These are phyloP conservation scores for Sorex fumeus DNA, from an alignment of 2,113 vertebrate genomes.

Conservation along the genomic window DNA sequence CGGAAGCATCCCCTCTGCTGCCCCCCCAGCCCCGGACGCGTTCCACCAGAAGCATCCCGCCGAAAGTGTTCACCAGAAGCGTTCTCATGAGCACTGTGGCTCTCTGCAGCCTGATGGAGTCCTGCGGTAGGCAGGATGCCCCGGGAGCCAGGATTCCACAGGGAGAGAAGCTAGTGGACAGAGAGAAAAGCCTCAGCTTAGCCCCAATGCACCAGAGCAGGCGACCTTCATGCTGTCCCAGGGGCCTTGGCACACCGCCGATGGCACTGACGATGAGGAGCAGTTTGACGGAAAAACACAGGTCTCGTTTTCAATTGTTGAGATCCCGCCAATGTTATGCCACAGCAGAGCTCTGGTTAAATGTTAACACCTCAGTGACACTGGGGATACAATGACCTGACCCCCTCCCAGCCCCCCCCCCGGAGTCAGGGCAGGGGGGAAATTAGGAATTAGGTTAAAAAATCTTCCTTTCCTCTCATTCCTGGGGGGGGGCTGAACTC, in stretches of 20 bases:
- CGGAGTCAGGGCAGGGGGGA: neutral
- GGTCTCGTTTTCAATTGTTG: neutral
- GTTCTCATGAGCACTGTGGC: too few relatives aligned
- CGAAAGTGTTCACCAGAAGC: too few relatives aligned
- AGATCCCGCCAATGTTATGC: neutral
- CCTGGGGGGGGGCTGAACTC: neutral
- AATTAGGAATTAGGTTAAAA: constrained; percentile 19
- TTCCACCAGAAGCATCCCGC: too few relatives aligned
- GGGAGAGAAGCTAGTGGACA: neutral
- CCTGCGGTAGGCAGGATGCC: too few relatives aligned
- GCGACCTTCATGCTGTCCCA: too few relatives aligned
- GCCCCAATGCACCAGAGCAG: too few relatives aligned
- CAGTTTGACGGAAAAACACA: neutral
- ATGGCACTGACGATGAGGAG: neutral
- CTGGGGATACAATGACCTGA: neutral
- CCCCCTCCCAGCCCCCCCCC: neutral
- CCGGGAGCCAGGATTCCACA: too few relatives aligned
- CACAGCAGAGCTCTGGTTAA: neutral
- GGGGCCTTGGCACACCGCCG: too few relatives aligned
- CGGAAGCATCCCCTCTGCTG: too few relatives aligned
- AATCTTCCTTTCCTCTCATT: neutral
- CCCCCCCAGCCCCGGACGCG: too few relatives aligned
- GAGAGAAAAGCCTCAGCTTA: neutral
- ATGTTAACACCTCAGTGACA: neutral
- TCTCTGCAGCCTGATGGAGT: too few relatives aligned